Evolutionary conservation across 2,888 invertebrate species (phyloP).

Genomic region (Apotomis turbidana): DNA sequence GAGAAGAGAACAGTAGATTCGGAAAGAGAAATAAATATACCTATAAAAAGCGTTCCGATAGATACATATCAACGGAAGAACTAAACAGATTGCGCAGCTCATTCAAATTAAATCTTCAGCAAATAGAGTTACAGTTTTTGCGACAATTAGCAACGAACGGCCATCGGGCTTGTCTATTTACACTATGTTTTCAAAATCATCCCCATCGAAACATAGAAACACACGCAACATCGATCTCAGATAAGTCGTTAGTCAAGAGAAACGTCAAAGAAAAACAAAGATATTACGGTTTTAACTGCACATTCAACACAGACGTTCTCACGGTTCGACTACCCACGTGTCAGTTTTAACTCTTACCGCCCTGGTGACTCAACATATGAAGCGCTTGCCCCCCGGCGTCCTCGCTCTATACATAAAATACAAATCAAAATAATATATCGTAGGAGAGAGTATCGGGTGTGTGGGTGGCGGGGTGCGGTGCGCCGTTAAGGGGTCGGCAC

Average conservation of each 20-base stretch:
- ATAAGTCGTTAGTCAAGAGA: slow-evolving; percentile 83
- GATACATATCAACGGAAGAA: slow-evolving; percentile 79
- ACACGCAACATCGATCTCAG: slow-evolving; percentile 83
- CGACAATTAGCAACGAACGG: slow-evolving; percentile 84
- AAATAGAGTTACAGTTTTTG: slow-evolving; percentile 82
- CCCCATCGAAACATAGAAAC: slow-evolving; percentile 84
- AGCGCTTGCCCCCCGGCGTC: slow-evolving; percentile 95
- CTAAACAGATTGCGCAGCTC: slow-evolving; percentile 84
- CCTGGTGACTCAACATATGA: slow-evolving; percentile 95
- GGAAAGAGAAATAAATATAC: slow-evolving; percentile 83
- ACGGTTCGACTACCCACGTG: slow-evolving; percentile 82
- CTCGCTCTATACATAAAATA: slow-evolving; percentile 92
- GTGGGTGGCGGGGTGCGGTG: slow-evolving; percentile 70
- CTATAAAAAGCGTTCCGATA: slow-evolving; percentile 83
- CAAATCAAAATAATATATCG: slow-evolving; percentile 83
- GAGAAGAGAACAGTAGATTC: slow-evolving; percentile 79
- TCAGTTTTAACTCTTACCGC: slow-evolving; percentile 91
- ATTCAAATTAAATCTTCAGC: slow-evolving; percentile 83
- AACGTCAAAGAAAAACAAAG: slow-evolving; percentile 83
- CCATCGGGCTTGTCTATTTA: slow-evolving; percentile 83
- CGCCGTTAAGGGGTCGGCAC: slow-evolving; percentile 55
- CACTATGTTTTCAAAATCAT: slow-evolving; percentile 79
- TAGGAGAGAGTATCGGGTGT: slow-evolving; percentile 81
- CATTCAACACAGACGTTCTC: slow-evolving; percentile 84
- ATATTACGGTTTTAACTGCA: slow-evolving; percentile 79